A percentile compares a stretch with the other conserved stretches of the same genome.
Conservation (phyloP, 2,113 vertebrate species). For the Charina bottae region DNA sequence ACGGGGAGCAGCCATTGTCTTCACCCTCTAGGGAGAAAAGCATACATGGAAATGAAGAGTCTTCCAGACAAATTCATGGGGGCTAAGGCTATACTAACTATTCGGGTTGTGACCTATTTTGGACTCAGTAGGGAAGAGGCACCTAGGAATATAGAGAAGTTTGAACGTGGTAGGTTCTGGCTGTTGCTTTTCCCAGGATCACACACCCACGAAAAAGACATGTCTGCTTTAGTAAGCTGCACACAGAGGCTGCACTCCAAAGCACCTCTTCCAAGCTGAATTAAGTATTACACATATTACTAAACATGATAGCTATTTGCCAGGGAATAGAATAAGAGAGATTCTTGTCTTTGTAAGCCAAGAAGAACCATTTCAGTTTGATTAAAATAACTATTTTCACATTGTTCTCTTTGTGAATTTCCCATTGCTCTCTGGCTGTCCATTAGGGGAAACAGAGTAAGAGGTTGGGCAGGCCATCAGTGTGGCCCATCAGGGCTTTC, state of each 20-base stretch:
- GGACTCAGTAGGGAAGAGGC: not conserved
- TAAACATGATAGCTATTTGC: not conserved
- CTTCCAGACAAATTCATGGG: not conserved
- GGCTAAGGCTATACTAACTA: not conserved
- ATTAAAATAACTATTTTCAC: not conserved
- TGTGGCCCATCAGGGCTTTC: not conserved
- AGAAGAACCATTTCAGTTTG: not conserved
- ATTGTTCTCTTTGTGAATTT: not conserved
- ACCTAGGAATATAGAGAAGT: not conserved
- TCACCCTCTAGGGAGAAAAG: conserved; percentile 83
- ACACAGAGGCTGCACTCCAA: not conserved
- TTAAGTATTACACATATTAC: not conserved
- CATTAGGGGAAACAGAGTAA: not conserved
- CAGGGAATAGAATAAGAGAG: not conserved
- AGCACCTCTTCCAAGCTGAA: not conserved
- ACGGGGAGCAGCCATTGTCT: conserved; percentile 88
- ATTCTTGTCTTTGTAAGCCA: not conserved
- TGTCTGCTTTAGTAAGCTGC: not conserved
- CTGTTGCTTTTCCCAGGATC: not conserved
- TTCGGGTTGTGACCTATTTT: not conserved
- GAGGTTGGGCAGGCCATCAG: not conserved
- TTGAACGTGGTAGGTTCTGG: not conserved
- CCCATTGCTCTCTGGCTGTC: not conserved
- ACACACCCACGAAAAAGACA: not conserved
- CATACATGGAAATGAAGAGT: not conserved